Percentiles rank a stretch among this genome's conserved stretches.
These are phyloP conservation scores for Asobara japonica DNA, from an alignment of 1,140 invertebrate genomes.

Conservation along the genomic window DNA sequence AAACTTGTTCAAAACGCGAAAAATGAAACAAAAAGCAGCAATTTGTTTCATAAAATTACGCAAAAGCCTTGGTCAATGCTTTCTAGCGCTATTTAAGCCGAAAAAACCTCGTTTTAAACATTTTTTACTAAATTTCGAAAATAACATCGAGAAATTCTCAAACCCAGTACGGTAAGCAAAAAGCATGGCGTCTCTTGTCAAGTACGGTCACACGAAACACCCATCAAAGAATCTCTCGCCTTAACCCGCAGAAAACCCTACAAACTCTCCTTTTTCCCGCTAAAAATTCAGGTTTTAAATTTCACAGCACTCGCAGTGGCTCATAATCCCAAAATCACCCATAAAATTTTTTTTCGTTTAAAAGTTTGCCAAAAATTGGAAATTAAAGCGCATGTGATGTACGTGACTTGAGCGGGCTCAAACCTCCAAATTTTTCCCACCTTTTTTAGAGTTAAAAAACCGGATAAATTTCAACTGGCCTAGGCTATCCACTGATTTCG, in stretches of 20 bases:
- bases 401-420: too few species aligned
- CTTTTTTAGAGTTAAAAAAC: background rate
- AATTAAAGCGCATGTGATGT: too few species aligned
- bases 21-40: too few species aligned
- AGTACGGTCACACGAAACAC: conserved; percentile 50
- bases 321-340: background rate
- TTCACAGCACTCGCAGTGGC: background rate
- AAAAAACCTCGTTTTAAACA: background rate
- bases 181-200: conserved; percentile 51
- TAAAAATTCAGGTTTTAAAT: background rate
- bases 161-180: conserved; percentile 35
- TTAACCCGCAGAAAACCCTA: conserved; percentile 52
- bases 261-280: background rate
- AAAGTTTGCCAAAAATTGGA: too few species aligned
- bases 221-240: conserved; percentile 46
- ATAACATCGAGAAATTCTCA: conserved; percentile 46
- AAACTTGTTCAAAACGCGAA: too few species aligned
- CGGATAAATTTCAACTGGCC: conserved; percentile 26
- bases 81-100: background rate
- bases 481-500: background rate
- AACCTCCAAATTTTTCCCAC: too few species aligned
- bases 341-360: background rate
- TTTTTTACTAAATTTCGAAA: background rate
- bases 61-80: background rate
- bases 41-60: too few species aligned